Conservation (phyloP, 2,888 invertebrate genomes). For the Tolmerus cingulatus region DNA sequence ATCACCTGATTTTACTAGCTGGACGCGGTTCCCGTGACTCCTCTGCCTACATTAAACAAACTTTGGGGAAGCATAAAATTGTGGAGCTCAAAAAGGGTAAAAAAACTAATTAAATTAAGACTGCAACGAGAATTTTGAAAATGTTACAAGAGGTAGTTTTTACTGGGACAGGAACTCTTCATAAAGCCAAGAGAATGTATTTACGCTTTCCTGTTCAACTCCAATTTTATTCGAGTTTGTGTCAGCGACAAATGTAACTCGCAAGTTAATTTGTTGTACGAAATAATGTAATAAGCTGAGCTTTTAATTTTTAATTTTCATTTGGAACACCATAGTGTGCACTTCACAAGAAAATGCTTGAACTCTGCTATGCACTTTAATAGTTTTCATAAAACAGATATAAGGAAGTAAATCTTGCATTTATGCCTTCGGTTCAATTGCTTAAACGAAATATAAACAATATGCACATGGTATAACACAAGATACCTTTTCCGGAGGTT, state of each 20-base stretch:
- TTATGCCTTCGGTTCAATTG: no score
- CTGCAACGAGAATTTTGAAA: neutral
- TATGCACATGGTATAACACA: no score
- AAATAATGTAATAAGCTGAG: no score
- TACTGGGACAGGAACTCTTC: neutral
- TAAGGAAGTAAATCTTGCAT: no score
- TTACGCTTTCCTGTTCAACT: neutral
- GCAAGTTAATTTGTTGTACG: neutral
- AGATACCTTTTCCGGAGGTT: no score
- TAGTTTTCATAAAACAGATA: no score
- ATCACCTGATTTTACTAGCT: constrained; percentile 14
- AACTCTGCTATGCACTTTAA: no score
- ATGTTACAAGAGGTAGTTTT: neutral
- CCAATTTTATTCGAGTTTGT: neutral
- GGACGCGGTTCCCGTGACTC: neutral
- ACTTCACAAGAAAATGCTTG: no score
- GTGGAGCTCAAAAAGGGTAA: neutral
- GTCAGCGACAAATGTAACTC: neutral
- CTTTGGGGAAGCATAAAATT: neutral
- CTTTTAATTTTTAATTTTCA: no score
- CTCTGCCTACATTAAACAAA: neutral
- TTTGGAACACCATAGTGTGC: no score
- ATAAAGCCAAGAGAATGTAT: neutral
- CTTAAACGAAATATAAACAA: no score
- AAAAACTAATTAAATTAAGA: neutral